phyloP scores from a whole-genome alignment of 2,888 invertebrate genomes.

The Lissocephala sabroskyi region DNA sequence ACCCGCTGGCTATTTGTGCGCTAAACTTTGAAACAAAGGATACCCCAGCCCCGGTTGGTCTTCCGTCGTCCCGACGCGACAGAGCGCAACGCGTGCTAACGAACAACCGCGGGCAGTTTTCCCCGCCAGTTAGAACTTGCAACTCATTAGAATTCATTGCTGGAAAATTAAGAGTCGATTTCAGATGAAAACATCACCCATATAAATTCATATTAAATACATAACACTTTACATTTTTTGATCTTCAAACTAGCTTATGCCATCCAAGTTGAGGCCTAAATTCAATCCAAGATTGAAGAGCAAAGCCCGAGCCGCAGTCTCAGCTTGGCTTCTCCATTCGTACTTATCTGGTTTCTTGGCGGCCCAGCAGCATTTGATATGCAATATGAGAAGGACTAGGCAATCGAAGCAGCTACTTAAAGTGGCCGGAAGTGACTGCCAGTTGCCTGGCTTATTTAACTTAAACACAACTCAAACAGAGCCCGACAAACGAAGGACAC shows the following conservation, averaged over 20 bases:
- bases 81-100: conserved; percentile 39
- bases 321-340: too few species aligned
- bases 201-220: too few species aligned
- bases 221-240: too few species aligned
- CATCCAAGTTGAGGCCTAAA: too few species aligned
- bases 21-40: conserved; percentile 16
- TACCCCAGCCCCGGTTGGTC: not conserved
- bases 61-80: conserved; percentile 43
- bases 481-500: conserved; percentile 15
- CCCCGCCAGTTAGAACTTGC: not conserved
- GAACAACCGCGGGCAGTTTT: conserved; percentile 31
- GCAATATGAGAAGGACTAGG: not conserved
- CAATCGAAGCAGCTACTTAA: conserved; percentile 14
- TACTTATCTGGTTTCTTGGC: too few species aligned
- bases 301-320: too few species aligned
- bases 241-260: too few species aligned
- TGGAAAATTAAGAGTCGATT: too few species aligned
- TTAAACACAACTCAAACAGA: conserved; percentile 55
- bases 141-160: conserved; percentile 52
- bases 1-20: conserved; percentile 39
- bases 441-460: conserved; percentile 56
- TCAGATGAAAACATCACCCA: too few species aligned
- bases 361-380: too few species aligned
- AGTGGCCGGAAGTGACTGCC: too few species aligned
- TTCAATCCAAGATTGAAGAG: too few species aligned